A percentile compares a stretch with the other conserved stretches of the same genome.
phyloP scores from a whole-genome alignment of 2,113 vertebrate genomes.

The Centropus unirufus region DNA sequence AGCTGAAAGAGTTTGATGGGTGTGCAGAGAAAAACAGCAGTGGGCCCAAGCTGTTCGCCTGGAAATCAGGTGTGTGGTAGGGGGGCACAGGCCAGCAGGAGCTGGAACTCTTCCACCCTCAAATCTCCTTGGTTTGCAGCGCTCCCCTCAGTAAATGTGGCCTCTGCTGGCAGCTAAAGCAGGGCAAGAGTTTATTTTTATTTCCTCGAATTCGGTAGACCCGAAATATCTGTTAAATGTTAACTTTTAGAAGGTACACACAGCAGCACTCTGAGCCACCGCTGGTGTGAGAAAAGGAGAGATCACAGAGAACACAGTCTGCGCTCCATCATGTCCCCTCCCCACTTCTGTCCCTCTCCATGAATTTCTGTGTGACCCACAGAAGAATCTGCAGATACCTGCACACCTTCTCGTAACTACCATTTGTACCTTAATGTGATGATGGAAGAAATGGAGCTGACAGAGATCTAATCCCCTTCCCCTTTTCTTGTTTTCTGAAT shows the following conservation, averaged over 20 bases:
- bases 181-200: constrained; percentile 74
- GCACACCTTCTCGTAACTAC: background rate
- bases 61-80: background rate
- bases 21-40: background rate
- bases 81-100: background rate
- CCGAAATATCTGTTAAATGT: constrained; percentile 79
- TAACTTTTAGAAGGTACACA: constrained; percentile 72
- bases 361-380: background rate
- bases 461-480: background rate
- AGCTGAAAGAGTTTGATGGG: background rate
- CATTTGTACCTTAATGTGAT: background rate
- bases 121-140: background rate
- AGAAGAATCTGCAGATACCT: background rate
- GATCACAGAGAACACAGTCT: background rate
- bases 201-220: constrained; percentile 77
- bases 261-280: constrained; percentile 64
- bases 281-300: background rate
- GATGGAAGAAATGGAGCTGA: background rate
- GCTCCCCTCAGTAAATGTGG: constrained; percentile 48
- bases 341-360: background rate
- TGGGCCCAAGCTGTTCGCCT: background rate
- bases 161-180: constrained; percentile 64
- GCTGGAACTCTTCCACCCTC: background rate
- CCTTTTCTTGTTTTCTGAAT: background rate
- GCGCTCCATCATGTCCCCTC: background rate